Percentiles rank a stretch among this genome's conserved stretches.
Conservation (phyloP, 1,140 invertebrate genomes). For the Ceratitis capitata region DNA sequence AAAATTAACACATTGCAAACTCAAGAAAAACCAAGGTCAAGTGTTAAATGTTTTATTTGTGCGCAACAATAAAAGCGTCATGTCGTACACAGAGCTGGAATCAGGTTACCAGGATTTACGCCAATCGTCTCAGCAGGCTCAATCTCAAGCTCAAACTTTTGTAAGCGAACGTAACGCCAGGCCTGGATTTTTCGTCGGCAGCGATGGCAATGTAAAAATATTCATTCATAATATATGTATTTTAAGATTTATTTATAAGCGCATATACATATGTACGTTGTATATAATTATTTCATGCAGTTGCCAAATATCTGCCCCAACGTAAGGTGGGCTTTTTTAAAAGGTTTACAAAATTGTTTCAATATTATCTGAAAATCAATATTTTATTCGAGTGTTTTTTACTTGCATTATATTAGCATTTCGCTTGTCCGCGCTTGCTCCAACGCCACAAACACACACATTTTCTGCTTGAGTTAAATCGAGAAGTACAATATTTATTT, state of each 20-base stretch:
- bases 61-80: constrained; percentile 54
- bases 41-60: neutral
- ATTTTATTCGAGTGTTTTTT: neutral
- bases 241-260: neutral
- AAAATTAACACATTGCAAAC: neutral
- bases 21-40: neutral
- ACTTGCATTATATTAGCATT: neutral
- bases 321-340: neutral
- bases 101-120: constrained; percentile 86
- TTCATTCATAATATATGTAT: neutral
- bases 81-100: constrained; percentile 91
- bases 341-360: neutral
- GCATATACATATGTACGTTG: neutral
- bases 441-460: no score
- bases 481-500: neutral
- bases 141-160: constrained; percentile 32
- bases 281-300: neutral
- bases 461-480: neutral
- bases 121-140: constrained; percentile 67
- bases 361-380: neutral
- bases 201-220: constrained; percentile 70
- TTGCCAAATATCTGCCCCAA: neutral
- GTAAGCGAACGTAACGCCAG: constrained; percentile 39
- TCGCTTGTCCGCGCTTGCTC: neutral
- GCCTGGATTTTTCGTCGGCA: constrained; percentile 74